Evolutionary conservation across 2,113 vertebrate species (phyloP).

Genomic region (Tonatia bakeri): DNA sequence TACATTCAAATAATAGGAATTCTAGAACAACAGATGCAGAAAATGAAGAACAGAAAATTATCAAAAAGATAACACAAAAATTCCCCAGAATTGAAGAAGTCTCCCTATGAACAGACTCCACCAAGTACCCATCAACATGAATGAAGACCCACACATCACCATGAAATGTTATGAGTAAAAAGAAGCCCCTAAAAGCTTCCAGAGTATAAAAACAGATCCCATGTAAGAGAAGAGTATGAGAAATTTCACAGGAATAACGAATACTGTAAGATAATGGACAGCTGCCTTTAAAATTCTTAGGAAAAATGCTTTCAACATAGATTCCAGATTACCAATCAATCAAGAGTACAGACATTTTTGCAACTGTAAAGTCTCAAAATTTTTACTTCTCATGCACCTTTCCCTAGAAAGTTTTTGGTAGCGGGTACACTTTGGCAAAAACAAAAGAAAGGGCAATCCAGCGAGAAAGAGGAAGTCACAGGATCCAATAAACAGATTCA

Average conservation of each 20-base stretch:
- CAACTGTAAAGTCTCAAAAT: background rate
- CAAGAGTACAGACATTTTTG: background rate
- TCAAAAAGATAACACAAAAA: background rate
- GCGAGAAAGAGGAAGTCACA: background rate
- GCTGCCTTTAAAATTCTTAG: background rate
- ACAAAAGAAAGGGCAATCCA: background rate
- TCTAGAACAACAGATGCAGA: background rate
- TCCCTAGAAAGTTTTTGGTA: background rate
- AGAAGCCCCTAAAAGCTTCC: background rate
- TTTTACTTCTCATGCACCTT: background rate
- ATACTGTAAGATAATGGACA: background rate
- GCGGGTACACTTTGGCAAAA: background rate
- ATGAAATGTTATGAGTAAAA: background rate
- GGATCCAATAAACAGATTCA: background rate
- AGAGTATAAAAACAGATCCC: background rate
- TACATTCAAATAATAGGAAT: background rate
- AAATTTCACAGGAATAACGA: background rate
- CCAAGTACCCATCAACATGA: background rate
- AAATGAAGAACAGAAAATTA: background rate
- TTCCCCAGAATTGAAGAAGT: background rate
- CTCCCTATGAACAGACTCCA: background rate
- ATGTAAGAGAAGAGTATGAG: background rate
- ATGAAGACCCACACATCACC: background rate
- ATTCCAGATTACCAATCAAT: background rate
- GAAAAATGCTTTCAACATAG: background rate